Evolutionary conservation across 2,113 vertebrate species (phyloP).

Genomic region (Xiphophorus couchianus): DNA sequence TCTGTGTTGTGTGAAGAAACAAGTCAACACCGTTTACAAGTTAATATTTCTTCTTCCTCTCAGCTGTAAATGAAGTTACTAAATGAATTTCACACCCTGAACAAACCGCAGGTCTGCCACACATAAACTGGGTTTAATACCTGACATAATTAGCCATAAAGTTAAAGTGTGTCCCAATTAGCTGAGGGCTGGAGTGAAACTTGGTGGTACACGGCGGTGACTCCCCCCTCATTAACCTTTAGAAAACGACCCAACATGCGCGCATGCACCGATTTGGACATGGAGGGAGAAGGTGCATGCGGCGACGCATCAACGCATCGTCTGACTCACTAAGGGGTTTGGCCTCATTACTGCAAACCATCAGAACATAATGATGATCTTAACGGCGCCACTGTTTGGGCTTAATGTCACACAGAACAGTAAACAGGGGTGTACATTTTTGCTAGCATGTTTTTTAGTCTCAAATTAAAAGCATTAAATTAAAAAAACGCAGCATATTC

Average conservation of each 20-base stretch:
- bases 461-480: neutral
- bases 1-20: neutral
- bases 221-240: conserved; percentile 70
- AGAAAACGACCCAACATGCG: conserved; percentile 34
- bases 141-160: conserved; percentile 61
- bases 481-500: neutral
- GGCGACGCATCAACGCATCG: conserved; percentile 17
- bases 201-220: conserved; percentile 31
- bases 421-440: neutral
- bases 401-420: conserved; percentile 7
- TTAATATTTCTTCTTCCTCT: neutral
- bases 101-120: neutral
- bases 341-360: conserved; percentile 29
- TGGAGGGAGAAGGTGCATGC: conserved; percentile 10
- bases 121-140: conserved; percentile 21
- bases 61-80: neutral
- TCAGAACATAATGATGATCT: conserved; percentile 24
- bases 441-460: neutral
- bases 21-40: neutral
- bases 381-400: neutral
- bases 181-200: conserved; percentile 36
- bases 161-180: conserved; percentile 66
- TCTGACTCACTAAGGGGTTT: neutral
- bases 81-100: neutral
- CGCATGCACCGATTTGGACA: conserved; percentile 5